Conservation (phyloP, 2,888 invertebrate species). For the Dryomyza anilis region DNA sequence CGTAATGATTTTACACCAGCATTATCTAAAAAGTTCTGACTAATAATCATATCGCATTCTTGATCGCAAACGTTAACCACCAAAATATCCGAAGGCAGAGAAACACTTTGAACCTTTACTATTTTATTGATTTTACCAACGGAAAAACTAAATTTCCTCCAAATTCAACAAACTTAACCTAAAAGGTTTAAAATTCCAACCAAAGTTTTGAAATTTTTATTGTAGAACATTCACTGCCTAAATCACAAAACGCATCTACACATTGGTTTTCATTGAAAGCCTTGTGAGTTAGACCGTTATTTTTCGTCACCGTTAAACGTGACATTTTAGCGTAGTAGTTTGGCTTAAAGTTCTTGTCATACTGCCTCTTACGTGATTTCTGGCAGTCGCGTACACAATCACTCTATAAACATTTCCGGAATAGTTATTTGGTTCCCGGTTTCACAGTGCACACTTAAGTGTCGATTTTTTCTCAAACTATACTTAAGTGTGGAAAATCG, state of each 20-base stretch:
- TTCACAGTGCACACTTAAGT: too few species aligned
- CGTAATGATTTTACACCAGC: not conserved
- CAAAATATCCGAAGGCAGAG: not conserved
- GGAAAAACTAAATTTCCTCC: not conserved
- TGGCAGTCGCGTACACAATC: too few species aligned
- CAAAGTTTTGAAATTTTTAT: constrained; percentile 8
- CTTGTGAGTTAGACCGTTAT: not conserved
- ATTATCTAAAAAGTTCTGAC: constrained; percentile 15
- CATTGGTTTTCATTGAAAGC: not conserved
- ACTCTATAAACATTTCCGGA: too few species aligned
- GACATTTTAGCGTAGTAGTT: not conserved
- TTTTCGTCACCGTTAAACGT: not conserved
- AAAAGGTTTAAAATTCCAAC: not conserved
- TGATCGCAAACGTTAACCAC: not conserved
- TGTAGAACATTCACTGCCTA: constrained; percentile 1
- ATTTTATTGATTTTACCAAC: too few species aligned
- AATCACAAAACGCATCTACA: constrained; percentile 7
- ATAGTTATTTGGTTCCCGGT: too few species aligned
- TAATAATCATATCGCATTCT: constrained; percentile 15
- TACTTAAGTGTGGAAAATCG: too few species aligned
- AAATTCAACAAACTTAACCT: not conserved
- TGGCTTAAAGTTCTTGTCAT: not conserved
- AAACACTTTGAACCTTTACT: not conserved
- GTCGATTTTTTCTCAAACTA: too few species aligned
- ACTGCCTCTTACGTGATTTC: not conserved